Base-by-base conservation (phyloP, 2,113 vertebrate species). In the Archocentrus centrarchus region DNA sequence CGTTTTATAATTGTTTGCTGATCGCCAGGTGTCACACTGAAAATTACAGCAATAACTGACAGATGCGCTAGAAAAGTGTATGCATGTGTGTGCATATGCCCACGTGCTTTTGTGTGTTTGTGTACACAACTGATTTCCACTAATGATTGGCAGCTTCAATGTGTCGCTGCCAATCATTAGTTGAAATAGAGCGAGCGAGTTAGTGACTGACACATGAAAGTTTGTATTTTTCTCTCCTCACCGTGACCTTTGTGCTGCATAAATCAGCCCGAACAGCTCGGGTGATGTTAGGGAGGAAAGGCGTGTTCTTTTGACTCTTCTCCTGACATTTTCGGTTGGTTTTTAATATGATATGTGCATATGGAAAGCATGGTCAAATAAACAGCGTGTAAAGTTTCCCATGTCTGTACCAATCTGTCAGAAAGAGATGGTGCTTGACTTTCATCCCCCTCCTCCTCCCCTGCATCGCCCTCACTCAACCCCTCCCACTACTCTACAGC, bases 401-500 rank as follows among this genome's bases (percentile, higher is more conserved):
- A 60, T 90, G 91, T 93, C 92, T 94, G 88, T 93, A 89, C 93
- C 89, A 92, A 92, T 94, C 90, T 84, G 85, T 95, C 94, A 94
- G 80, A 93, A 85, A 81, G 70, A 88, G 83, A 91, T 63, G 85
- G 73, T 66, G 84, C 84, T 94, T 80, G 7, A 24, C 81, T 93
- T 94, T 92, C 89, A 90, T 58, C 68, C 8, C 0, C 55, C 61
- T 41, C 18, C 41, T 81, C 64, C 47, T 8, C 37, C 18, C 5
- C 37, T 47, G 18, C 39, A 73, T 66, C 11, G 1, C 75, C 59
- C 59, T 24, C 58, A 7, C 79, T 75, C 55, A 41, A 41, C 81
- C 39, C 77, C 78, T 82, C 86, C 81, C 53, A 57, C 84, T 64
- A 6, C 39, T 10, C 75, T 1, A 14, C 68, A 66, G 75, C 68